Base-by-base conservation (phyloP, 1,140 invertebrate genomes). In the Aphaenogaster floridana region DNA sequence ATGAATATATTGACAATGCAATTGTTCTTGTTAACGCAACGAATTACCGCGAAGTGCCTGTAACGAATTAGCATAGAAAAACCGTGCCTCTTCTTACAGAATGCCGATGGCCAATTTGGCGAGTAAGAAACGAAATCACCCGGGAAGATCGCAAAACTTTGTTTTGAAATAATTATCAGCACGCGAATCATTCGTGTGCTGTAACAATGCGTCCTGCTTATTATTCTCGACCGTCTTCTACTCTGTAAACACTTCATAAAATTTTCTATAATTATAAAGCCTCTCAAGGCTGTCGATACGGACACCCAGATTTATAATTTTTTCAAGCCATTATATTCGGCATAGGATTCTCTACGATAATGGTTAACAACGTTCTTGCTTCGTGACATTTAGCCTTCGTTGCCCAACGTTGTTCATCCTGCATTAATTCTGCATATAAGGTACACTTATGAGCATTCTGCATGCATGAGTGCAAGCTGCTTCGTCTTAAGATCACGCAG, bases 1-100 rank as follows among this genome's bases (percentile, higher is more conserved):
- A 90, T 92, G 91, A 92, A 93, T 93, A 91, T 89, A 89, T 89
- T 92, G 86, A 90, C 85, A 88, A 86, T 91, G 86, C 81, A 89
- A 92, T 93, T 93, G 89, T 93, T 89, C 77, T 78, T 79, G 72
- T 78, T 88, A 90, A 87, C 78, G 87, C 88, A 90, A 92, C 87
- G 81, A 92, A 92, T 91, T 92, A 90, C 89, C 87, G 72, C 66
- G 87, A 71, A 80, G 77, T 69, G 84, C 64, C 39, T 63, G 84
- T 57, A 66, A 89, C 63, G 28, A 45, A 89, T 90, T 89, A 87
- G 68, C 85, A 89, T 89, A 79, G 45, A 48, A 57, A 52, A 59
- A 17, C 39, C 42, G 48, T 36, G 54, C 11, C 68, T 63, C 11
- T 63, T 63, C 66, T 76, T 80, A 21, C 64, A 28, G 17, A 80